Evolutionary conservation across 2,113 vertebrate species (phyloP), one percentile per base, ranked within the genome.

Genomic region (Verasper variegatus): DNA sequence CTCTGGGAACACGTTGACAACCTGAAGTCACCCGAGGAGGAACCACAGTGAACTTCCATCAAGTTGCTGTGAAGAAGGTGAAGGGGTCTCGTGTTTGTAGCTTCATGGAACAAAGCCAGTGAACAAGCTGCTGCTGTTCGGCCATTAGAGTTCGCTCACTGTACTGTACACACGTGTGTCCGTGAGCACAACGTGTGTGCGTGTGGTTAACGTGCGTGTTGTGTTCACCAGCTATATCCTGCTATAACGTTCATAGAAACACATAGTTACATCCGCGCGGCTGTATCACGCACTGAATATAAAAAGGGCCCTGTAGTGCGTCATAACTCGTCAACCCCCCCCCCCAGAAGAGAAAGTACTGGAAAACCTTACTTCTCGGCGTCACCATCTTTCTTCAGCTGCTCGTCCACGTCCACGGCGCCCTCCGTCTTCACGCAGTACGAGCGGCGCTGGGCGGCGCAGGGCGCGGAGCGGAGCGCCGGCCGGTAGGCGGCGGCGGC

Each of bases 361-460:
- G 23, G 17, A 40, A 8, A 88, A 93, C 6, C 31, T 67, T 92
- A 95, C 94, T 94, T 94, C 55, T 94, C 93, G 4, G 49, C 12
- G 31, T 47, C 61, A 0, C 71, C 92, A 76, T 94, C 90, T 61
- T 92, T 93, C 81, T 93, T 94, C 56, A 45, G 63, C 27, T 81
- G 86, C 0, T 94, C 92, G 5, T 90, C 81, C 37, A 72, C 14
- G 13, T 82, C 88, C 61, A 86, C 83, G 0, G 80, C 88, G 15
- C 88, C 89, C 45, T 93, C 94, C 0, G 91, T 87, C 60, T 94
- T 94, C 7, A 82, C 82, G 80, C 94, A 95, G n/a, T 92, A 91
- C 0, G 66, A 59, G 65, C 91, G 91, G 59, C 21, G 2, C 2
- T 49, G 67, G 2, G 60, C 54, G 57, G 70, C 51, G n/a, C 55